phyloP scores from a whole-genome alignment of 2,888 invertebrate genomes.

The Ennomos erosarius region DNA sequence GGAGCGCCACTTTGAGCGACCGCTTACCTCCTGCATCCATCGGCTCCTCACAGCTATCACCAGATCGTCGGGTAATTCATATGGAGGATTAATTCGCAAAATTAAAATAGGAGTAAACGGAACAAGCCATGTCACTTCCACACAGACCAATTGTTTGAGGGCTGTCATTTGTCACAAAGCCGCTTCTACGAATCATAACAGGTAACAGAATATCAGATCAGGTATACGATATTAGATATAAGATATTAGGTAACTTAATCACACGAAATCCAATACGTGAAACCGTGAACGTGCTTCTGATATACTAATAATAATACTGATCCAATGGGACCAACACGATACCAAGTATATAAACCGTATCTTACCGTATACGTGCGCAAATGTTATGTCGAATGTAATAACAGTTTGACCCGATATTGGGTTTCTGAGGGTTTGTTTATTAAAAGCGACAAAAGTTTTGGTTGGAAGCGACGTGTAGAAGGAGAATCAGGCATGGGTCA shows the following conservation, averaged over 20 bases:
- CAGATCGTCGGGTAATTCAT: no score
- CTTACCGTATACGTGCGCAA: not conserved
- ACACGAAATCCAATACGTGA: slow-evolving; percentile 16
- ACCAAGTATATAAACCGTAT: slow-evolving; percentile 4
- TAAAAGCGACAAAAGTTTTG: not conserved
- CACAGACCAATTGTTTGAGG: not conserved
- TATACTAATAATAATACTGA: slow-evolving; percentile 8
- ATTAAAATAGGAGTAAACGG: no score
- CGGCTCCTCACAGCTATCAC: no score
- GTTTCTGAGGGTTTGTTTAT: not conserved
- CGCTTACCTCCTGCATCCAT: no score
- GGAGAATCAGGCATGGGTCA: no score
- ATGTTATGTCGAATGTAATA: slow-evolving; percentile 5
- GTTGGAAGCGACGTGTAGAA: not conserved
- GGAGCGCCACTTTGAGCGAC: no score
- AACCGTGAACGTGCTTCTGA: slow-evolving; percentile 10
- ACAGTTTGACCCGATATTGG: not conserved
- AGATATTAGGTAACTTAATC: slow-evolving; percentile 11
- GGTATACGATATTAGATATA: no score
- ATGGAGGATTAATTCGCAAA: no score
- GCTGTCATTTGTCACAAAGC: not conserved
- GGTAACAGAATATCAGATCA: slow-evolving; percentile 11
- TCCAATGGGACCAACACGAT: slow-evolving; percentile 6
- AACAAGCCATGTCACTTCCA: no score
- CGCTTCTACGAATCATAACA: slow-evolving; percentile 2